Evolutionary conservation across 2,888 invertebrate species (phyloP), one percentile per base, ranked within the genome.

Genomic region (Boloria euphrosyne): DNA sequence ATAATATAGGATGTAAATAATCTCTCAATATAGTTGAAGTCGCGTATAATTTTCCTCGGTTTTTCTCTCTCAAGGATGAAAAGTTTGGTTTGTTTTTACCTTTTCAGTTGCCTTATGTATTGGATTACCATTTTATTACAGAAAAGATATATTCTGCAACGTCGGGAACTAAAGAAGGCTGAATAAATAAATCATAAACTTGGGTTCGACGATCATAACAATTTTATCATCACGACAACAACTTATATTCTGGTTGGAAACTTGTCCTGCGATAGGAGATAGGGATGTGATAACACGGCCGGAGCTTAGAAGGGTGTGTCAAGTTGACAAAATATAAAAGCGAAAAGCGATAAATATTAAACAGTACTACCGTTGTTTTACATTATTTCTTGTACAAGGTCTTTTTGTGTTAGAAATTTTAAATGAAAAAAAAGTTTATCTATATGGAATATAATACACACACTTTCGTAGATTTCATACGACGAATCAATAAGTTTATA

Each of bases 131-230:
- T 75, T 73, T 76, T 75, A 74, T 74, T 76, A 71, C 71, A 70
- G 63, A 65, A 70, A 69, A 73, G 62, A 73, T 73, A 74, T 72
- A 75, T 74, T 74, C 70, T 67, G 69, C 72, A 69, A 76, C 79
- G 44, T 78, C 77, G 62, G 70, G 73, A 83, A 84, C 82, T 82
- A 80, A 81, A 79, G 73, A 75, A 72, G 63, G 71, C 76, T 74
- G 75, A 78, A 85, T 87, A 89, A 87, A 89, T 87, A 89, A 87
- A 88, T 86, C 88, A 83, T 86, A 81, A 87, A 87, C 75, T 83
- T 79, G 78, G 76, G 71, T 78, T 72, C 73, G 71, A 75, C 75
- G 82, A 85, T 88, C 86, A 86, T 87, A 88, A 89, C 86, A 87
- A 83, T 89, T 89, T 90, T 89, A 87, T 80, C 83, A 83, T 83